These are phyloP conservation scores for Synaphobranchus kaupii DNA, from an alignment of 2,797 vertebrate species.

Conservation along the genomic window DNA sequence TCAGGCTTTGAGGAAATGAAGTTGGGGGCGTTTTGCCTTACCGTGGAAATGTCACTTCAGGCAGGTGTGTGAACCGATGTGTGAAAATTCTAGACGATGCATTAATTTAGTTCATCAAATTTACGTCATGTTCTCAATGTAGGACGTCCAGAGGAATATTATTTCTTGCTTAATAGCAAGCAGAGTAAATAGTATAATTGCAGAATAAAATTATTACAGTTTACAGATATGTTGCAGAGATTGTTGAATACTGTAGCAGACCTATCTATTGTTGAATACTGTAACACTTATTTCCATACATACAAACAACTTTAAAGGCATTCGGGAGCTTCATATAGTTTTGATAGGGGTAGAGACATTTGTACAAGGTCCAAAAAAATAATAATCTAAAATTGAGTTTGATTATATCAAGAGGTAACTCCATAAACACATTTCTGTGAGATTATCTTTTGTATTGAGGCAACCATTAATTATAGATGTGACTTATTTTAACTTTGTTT, in stretches of 20 bases:
- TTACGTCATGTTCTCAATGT: background rate
- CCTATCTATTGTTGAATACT: background rate
- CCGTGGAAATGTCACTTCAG: background rate
- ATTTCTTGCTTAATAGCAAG: background rate
- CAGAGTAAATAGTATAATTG: background rate
- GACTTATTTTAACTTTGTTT: background rate
- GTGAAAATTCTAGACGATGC: background rate
- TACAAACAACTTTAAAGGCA: background rate
- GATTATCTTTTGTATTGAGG: background rate
- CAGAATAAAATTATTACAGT: background rate
- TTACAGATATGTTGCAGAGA: background rate
- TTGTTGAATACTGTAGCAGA: background rate
- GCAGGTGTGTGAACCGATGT: slow-evolving; percentile 10
- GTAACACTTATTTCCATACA: background rate
- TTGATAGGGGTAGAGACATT: background rate
- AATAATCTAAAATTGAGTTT: background rate
- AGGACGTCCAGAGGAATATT: background rate
- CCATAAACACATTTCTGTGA: background rate
- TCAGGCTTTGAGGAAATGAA: background rate
- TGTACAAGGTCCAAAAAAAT: background rate
- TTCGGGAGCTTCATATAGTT: background rate
- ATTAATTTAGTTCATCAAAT: background rate
- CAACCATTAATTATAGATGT: background rate
- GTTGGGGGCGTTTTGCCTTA: background rate
- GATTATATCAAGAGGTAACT: background rate